These are phyloP conservation scores for Drosophila melanogaster DNA, from an alignment of 1,140 invertebrate genomes.

Conservation along the genomic window DNA sequence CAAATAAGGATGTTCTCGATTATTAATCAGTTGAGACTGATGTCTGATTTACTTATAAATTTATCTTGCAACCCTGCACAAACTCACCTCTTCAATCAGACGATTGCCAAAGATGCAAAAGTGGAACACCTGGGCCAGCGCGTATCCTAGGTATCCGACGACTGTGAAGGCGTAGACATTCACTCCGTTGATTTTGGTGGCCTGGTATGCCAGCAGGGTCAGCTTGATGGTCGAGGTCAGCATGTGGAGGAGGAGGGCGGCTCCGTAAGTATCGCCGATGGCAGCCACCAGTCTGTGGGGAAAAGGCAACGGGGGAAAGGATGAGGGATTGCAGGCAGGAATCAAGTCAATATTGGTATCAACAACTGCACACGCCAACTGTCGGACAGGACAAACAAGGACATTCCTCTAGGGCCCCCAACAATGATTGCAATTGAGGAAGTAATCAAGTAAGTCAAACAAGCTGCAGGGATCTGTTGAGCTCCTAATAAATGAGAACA, in stretches of 20 bases:
- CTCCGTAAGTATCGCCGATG: conserved; percentile 92
- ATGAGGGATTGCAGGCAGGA: conserved; percentile 7
- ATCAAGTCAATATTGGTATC: conserved; percentile 38
- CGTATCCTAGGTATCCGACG: conserved; percentile 91
- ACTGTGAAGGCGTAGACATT: conserved; percentile 91
- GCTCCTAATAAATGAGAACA: conserved; percentile 15
- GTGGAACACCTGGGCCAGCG: conserved; percentile 92
- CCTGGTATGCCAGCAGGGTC: conserved; percentile 92
- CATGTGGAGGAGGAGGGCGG: conserved; percentile 92
- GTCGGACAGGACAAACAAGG: conserved; percentile 27
- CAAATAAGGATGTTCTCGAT: too few species aligned
- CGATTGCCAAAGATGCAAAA: conserved; percentile 94
- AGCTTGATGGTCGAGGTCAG: conserved; percentile 92
- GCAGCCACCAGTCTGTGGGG: conserved; percentile 89
- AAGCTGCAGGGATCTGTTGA: conserved; percentile 6
- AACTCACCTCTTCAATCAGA: conserved; percentile 92
- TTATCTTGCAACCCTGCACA: too few species aligned
- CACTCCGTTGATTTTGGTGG: conserved; percentile 91
- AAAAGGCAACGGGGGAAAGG: conserved; percentile 1
- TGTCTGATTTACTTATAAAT: too few species aligned
- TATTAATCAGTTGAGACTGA: too few species aligned
- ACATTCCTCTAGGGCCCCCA: conserved; percentile 8
- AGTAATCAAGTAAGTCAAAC: conserved; percentile 45
- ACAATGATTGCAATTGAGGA: conserved; percentile 45
- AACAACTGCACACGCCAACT: conserved; percentile 30